Evolutionary conservation across 2,888 invertebrate species (phyloP).

Genomic region (Latheticus oryzae): DNA sequence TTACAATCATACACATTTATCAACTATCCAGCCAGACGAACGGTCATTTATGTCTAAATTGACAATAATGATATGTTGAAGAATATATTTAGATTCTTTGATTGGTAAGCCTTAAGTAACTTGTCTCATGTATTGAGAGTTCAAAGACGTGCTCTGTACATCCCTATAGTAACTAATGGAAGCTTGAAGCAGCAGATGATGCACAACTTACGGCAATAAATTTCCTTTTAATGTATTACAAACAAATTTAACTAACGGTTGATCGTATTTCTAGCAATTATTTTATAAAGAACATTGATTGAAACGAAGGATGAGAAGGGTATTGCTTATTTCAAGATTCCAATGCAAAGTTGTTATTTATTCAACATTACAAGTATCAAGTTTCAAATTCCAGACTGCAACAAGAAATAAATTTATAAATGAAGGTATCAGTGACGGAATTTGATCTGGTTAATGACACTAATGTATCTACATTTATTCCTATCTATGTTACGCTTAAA

Average conservation of each 20-base stretch:
- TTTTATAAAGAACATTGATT: too few relatives aligned
- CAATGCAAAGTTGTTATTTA: too few relatives aligned
- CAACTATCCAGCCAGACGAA: slow-evolving; percentile 55
- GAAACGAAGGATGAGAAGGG: too few relatives aligned
- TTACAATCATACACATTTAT: slow-evolving; percentile 61
- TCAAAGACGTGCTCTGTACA: slow-evolving; percentile 36
- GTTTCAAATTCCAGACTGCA: too few relatives aligned
- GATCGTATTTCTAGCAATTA: slow-evolving; percentile 5
- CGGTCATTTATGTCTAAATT: slow-evolving; percentile 61
- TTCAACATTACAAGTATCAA: too few relatives aligned
- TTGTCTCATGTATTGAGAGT: slow-evolving; percentile 41
- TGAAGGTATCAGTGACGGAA: too few relatives aligned
- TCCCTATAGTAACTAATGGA: slow-evolving; percentile 25
- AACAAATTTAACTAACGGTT: slow-evolving; percentile 19
- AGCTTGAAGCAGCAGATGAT: slow-evolving; percentile 13
- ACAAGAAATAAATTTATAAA: too few relatives aligned
- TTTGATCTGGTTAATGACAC: too few relatives aligned
- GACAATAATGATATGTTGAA: slow-evolving; percentile 61
- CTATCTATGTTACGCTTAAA: too few relatives aligned
- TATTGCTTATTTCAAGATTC: too few relatives aligned
- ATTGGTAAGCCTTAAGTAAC: slow-evolving; percentile 47
- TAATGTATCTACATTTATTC: too few relatives aligned
- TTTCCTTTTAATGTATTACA: slow-evolving; percentile 3
- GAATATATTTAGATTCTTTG: slow-evolving; percentile 49
- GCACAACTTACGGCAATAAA: slow-evolving; percentile 5